A percentile compares a stretch with the other conserved stretches of the same genome.
These are phyloP conservation scores for Beaufortia kweichowensis DNA, from an alignment of 2,113 vertebrate genomes.

Conservation along the genomic window DNA sequence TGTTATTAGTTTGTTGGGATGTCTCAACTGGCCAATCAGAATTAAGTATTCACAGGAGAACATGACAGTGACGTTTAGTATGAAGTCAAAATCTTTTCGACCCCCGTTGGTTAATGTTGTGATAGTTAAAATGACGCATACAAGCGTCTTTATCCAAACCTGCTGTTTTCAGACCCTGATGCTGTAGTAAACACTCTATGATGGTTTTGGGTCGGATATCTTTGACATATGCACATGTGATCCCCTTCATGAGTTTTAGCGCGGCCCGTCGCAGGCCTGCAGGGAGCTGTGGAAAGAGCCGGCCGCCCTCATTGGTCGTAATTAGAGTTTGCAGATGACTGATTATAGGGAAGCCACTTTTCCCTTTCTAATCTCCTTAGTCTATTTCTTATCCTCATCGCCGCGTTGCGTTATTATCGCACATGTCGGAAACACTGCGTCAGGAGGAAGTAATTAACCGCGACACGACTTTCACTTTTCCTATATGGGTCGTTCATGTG, in stretches of 20 bases:
- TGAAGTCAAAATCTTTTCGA: background rate
- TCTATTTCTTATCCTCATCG: slow-evolving; percentile 73
- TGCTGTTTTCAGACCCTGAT: background rate
- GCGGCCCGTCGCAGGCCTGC: slow-evolving; percentile 39
- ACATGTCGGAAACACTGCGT: slow-evolving; percentile 52
- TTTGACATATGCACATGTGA: slow-evolving; percentile 19
- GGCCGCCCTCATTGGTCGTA: slow-evolving; percentile 65
- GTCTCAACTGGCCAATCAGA: no score
- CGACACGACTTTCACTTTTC: slow-evolving; percentile 50
- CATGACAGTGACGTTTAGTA: no score
- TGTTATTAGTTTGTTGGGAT: no score
- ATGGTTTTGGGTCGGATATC: slow-evolving; percentile 10
- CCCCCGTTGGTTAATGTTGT: background rate
- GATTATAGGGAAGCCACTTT: slow-evolving; percentile 70
- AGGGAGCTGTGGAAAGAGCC: slow-evolving; percentile 53
- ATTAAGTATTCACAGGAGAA: no score
- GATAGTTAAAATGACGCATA: no score
- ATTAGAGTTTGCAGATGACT: slow-evolving; percentile 71
- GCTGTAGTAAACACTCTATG: slow-evolving; percentile 6
- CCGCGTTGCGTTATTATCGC: slow-evolving; percentile 59
- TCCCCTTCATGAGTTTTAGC: slow-evolving; percentile 26
- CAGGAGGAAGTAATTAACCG: slow-evolving; percentile 65
- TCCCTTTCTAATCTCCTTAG: slow-evolving; percentile 71
- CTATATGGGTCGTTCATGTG: background rate
- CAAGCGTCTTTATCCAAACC: background rate